Percentiles rank a stretch among this genome's conserved stretches.
Evolutionary conservation across 2,113 vertebrate genomes (phyloP).

Genomic region (Quiscalus mexicanus): DNA sequence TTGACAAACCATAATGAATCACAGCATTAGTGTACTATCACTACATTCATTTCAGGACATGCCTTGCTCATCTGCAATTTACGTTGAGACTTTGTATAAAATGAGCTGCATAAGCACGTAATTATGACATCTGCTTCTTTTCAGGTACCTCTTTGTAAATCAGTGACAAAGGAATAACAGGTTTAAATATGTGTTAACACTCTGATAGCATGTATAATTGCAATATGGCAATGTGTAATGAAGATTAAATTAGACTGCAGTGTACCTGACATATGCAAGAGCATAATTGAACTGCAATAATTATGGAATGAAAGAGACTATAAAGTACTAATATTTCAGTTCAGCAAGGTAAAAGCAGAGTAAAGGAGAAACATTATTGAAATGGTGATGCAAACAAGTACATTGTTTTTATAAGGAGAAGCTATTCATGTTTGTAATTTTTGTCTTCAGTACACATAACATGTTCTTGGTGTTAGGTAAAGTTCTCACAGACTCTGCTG

Average conservation of each 20-base stretch:
- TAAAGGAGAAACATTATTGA: conserved; percentile 2
- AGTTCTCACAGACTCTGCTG: neutral
- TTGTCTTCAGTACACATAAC: neutral
- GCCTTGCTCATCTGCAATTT: conserved; percentile 80
- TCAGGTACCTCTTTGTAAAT: conserved; percentile 83
- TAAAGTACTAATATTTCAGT: conserved; percentile 48
- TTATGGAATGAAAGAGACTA: conserved; percentile 34
- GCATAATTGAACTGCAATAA: conserved; percentile 71
- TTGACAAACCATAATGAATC: conserved; percentile 88
- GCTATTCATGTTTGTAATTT: neutral
- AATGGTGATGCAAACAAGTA: neutral
- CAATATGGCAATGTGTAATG: conserved; percentile 85
- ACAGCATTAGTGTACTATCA: conserved; percentile 77
- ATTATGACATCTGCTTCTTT: conserved; percentile 87
- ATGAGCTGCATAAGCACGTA: conserved; percentile 84
- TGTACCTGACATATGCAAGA: conserved; percentile 77
- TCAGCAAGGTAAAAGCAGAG: neutral
- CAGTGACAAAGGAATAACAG: conserved; percentile 84
- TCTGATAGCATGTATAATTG: conserved; percentile 83
- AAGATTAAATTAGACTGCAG: conserved; percentile 84
- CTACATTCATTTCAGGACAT: conserved; percentile 83
- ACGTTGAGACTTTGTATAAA: conserved; percentile 72
- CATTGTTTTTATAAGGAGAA: neutral
- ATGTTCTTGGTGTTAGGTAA: neutral
- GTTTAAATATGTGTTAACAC: conserved; percentile 88